phyloP scores from a whole-genome alignment of 2,888 invertebrate genomes.

The Syritta pipiens region DNA sequence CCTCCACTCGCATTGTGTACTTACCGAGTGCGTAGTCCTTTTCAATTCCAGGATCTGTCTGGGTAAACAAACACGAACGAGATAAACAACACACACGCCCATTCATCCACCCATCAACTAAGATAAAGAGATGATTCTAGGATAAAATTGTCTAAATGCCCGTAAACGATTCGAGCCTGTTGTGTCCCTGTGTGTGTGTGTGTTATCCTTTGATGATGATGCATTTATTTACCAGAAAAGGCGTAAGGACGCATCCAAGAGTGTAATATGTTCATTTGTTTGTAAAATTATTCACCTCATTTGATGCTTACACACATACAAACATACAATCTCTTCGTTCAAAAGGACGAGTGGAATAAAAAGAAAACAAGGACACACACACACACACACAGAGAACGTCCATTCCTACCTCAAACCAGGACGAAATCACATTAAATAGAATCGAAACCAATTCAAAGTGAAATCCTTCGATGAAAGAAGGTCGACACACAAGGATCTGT shows the following conservation, averaged over 20 bases:
- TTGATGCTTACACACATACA: conserved; percentile 59
- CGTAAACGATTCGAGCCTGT: conserved; percentile 51
- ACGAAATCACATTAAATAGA: conserved; percentile 56
- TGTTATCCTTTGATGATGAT: conserved; percentile 54
- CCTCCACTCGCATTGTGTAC: no score
- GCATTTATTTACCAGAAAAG: conserved; percentile 62
- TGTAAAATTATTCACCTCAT: conserved; percentile 69
- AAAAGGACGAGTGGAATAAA: conserved; percentile 11
- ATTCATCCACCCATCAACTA: no score
- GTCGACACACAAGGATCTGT: conserved; percentile 23
- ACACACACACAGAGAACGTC: background rate
- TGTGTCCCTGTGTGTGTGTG: background rate
- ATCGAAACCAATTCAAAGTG: conserved; percentile 56
- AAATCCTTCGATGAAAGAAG: background rate
- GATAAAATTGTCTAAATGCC: conserved; percentile 61
- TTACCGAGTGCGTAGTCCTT: no score
- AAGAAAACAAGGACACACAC: background rate
- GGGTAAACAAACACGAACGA: no score
- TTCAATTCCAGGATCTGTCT: no score
- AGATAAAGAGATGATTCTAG: no score
- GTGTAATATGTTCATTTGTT: conserved; percentile 68
- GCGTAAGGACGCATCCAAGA: conserved; percentile 62
- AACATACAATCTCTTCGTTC: no score
- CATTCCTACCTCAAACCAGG: conserved; percentile 21
- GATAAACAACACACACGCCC: no score